phyloP scores from a whole-genome alignment of 53 echinoderm and acorn worm species.

The Patiria pectinifera region DNA sequence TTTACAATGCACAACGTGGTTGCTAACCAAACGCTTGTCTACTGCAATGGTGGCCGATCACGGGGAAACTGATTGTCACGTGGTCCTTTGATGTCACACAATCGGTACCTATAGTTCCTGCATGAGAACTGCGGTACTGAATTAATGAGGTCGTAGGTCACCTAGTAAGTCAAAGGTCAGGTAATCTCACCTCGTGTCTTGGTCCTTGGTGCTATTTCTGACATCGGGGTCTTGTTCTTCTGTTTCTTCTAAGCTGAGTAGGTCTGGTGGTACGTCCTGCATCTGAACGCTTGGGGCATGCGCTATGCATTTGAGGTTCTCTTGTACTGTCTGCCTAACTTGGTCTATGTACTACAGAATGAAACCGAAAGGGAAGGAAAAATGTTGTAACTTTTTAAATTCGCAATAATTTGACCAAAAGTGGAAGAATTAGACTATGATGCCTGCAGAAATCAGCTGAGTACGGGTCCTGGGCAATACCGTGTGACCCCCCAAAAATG shows the following conservation, averaged over 20 bases:
- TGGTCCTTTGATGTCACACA: too few species aligned
- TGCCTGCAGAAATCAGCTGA: too few species aligned
- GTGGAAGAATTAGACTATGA: too few species aligned
- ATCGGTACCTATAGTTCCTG: too few species aligned
- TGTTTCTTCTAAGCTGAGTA: conserved; percentile 83
- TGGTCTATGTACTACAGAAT: conserved; percentile 94
- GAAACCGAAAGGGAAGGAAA: background rate
- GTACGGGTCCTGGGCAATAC: too few species aligned
- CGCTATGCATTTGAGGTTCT: conserved; percentile 93
- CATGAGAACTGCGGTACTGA: too few species aligned
- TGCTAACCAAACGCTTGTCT: too few species aligned
- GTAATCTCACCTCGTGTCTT: conserved; percentile 84
- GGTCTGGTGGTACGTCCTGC: conserved; percentile 95
- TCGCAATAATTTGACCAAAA: too few species aligned
- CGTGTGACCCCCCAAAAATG: too few species aligned
- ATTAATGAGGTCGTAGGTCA: background rate
- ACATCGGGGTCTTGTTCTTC: conserved; percentile 94
- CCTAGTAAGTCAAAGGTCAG: background rate
- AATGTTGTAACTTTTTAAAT: background rate
- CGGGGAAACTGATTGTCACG: too few species aligned
- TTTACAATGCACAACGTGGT: too few species aligned
- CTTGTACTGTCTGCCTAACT: conserved; percentile 91
- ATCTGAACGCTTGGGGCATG: conserved; percentile 99
- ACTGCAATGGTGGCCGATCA: too few species aligned
- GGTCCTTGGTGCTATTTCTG: conserved; percentile 84